A percentile compares a stretch with the other conserved stretches of the same genome.
Evolutionary conservation across 2,797 vertebrate species (phyloP).

Genomic region (Sebastes wilsoni): DNA sequence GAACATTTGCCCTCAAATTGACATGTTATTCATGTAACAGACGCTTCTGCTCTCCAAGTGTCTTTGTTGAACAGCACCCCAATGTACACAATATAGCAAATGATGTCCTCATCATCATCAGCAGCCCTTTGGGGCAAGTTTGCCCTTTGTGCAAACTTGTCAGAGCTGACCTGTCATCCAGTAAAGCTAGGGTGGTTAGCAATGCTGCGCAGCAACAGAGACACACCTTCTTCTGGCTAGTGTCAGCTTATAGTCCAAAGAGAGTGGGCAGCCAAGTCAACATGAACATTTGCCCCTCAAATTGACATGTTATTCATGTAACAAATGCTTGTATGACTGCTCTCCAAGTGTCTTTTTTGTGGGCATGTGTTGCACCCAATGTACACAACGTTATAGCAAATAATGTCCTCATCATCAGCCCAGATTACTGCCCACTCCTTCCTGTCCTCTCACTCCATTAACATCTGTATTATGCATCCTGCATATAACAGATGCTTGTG

Average conservation of each 20-base stretch:
- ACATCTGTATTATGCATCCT: slow-evolving; percentile 10
- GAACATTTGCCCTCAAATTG: background rate
- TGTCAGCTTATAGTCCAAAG: slow-evolving; percentile 45
- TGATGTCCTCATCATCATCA: background rate
- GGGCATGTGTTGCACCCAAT: background rate
- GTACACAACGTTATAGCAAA: background rate
- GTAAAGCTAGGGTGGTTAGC: slow-evolving; percentile 54
- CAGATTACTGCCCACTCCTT: slow-evolving; percentile 33
- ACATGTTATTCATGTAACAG: background rate
- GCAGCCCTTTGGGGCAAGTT: slow-evolving; percentile 2
- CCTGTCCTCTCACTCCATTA: slow-evolving; percentile 28
- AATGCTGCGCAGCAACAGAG: slow-evolving; percentile 65
- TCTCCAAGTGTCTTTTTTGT: background rate
- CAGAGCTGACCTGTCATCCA: slow-evolving; percentile 41
- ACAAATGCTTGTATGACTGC: background rate
- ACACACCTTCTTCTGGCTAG: slow-evolving; percentile 81
- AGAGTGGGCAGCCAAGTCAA: slow-evolving; percentile 12
- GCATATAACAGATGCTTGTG: no score
- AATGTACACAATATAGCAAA: background rate
- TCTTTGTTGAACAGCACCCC: background rate
- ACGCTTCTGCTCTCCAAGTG: background rate
- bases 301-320: background rate
- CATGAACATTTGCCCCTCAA: background rate
- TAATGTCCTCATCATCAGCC: background rate
- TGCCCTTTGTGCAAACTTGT: background rate